A percentile compares a stretch with the other conserved stretches of the same genome.
Evolutionary conservation across 2,888 invertebrate species (phyloP).

Genomic region (Clitarchus hookeri): DNA sequence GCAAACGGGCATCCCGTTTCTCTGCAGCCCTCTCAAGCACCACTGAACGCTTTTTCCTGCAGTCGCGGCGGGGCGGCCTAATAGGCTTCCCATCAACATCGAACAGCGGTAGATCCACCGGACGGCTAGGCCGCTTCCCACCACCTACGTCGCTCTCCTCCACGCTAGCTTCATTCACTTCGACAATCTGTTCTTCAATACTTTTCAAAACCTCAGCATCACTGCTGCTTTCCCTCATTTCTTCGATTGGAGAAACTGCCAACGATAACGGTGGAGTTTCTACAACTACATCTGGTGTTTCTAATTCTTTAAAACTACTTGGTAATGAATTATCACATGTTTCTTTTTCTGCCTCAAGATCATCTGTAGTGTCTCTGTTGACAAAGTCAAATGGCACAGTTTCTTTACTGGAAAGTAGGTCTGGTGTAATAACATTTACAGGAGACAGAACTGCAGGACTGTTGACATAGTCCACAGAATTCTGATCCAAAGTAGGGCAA

Average conservation of each 20-base stretch:
- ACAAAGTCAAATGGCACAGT: constrained; percentile 49
- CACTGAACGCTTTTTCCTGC: constrained; percentile 55
- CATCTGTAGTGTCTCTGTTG: constrained; percentile 45
- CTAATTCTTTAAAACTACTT: not conserved
- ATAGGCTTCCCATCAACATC: constrained; percentile 60
- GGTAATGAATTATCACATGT: not conserved
- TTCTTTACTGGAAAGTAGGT: constrained; percentile 45
- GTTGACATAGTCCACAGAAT: constrained; percentile 18
- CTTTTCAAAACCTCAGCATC: not conserved
- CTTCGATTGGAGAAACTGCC: not conserved
- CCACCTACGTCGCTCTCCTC: not conserved
- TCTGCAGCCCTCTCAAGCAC: constrained; percentile 50
- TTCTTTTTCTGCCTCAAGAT: constrained; percentile 10
- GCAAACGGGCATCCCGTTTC: constrained; percentile 68
- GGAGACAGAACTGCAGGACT: constrained; percentile 18
- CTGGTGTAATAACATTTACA: constrained; percentile 44
- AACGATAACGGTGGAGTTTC: not conserved
- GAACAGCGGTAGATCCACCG: constrained; percentile 67
- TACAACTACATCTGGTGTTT: not conserved
- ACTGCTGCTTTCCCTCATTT: not conserved
- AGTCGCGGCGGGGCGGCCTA: constrained; percentile 58
- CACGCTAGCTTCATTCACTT: not conserved
- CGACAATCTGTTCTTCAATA: not conserved
- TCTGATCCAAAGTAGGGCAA: constrained; percentile 58
- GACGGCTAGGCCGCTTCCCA: constrained; percentile 47